phyloP scores from a whole-genome alignment of 1,140 invertebrate genomes.

The Arctopsyche grandis region DNA sequence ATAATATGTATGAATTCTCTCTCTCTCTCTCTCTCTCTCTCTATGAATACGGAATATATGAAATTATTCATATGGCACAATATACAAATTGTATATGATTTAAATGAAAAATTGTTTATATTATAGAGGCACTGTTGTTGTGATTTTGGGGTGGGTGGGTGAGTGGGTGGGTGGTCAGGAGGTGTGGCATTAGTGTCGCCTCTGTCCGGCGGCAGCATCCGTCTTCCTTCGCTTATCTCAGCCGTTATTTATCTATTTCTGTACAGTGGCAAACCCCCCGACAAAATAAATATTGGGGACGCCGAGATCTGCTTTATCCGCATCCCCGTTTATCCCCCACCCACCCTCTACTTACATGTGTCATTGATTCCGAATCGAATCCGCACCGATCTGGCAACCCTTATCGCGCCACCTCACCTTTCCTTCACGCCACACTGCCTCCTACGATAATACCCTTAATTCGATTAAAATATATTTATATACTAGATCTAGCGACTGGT shows the following conservation, averaged over 20 bases:
- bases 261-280: not conserved
- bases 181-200: constrained; percentile 46
- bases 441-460: too few species aligned
- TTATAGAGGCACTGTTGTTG: not conserved
- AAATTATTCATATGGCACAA: too few species aligned
- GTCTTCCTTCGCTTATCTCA: constrained; percentile 49
- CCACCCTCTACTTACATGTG: constrained; percentile 49
- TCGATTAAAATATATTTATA: too few species aligned
- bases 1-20: too few species aligned
- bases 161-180: too few species aligned
- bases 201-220: constrained; percentile 39
- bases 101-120: not conserved
- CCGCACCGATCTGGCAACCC: constrained; percentile 24
- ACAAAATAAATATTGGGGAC: constrained; percentile 42
- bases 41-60: too few species aligned
- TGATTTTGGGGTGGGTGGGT: too few species aligned
- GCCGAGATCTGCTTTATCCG: constrained; percentile 41
- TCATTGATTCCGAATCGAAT: constrained; percentile 54
- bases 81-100: too few species aligned
- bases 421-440: not conserved
- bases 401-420: constrained; percentile 27
- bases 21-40: too few species aligned
- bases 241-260: constrained; percentile 52
- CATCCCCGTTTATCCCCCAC: constrained; percentile 24
- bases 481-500: too few species aligned